Evolutionary conservation across 2,888 invertebrate species (phyloP).

Genomic region (Scaptomyza cyrtandrae): DNA sequence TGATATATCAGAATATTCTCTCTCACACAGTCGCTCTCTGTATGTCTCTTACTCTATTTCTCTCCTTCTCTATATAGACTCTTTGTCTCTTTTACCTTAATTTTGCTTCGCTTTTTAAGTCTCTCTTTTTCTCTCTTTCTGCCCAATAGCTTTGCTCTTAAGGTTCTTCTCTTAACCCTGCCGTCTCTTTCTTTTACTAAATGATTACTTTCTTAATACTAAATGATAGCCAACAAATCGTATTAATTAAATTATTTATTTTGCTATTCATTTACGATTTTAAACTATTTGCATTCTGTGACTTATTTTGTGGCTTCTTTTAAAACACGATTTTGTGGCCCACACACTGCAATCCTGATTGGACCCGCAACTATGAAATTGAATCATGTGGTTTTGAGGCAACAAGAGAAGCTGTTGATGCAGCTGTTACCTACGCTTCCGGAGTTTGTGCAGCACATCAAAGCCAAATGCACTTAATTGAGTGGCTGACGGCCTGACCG

Average conservation of each 20-base stretch:
- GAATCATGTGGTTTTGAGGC: conserved; percentile 28
- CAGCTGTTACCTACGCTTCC: neutral
- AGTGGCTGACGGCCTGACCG: conserved; percentile 43
- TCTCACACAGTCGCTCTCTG: neutral
- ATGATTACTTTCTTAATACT: no score
- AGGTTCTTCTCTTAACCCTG: no score
- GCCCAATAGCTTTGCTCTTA: neutral
- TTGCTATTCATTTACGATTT: no score
- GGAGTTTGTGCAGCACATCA: conserved; percentile 28
- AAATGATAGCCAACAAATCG: no score
- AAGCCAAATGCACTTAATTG: conserved; percentile 68
- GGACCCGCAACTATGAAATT: conserved; percentile 28
- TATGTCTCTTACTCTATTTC: no score
- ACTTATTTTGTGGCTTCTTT: neutral
- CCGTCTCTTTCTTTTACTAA: no score
- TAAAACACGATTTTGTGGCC: neutral
- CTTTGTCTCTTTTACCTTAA: no score
- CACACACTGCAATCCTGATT: conserved; percentile 4
- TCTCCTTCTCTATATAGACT: no score
- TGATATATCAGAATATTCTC: neutral
- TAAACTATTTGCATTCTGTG: neutral
- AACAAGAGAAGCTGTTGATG: neutral
- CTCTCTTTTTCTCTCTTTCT: neutral
- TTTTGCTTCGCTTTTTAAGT: neutral
- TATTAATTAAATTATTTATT: neutral